Evolutionary conservation across 1,140 invertebrate genomes (phyloP), one percentile per base, ranked within the genome.

Genomic region (Drosophila lini): DNA sequence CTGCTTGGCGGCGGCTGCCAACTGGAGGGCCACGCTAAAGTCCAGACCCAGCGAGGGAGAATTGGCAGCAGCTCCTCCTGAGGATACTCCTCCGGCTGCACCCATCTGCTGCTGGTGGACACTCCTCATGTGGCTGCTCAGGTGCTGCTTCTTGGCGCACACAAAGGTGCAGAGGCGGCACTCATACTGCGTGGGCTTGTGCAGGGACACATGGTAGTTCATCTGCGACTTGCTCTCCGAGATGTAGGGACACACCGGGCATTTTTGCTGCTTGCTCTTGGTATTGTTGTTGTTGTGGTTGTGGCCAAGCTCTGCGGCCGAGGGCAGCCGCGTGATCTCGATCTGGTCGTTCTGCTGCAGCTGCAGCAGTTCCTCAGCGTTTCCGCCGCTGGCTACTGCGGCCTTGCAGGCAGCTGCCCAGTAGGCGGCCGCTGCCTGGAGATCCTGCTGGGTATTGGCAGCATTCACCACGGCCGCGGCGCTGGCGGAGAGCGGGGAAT

Each of bases 171-270:
- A 98, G 61, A 95, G 93, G 1, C 94, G 94, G 91, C 97, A 98
- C 91, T 96, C 96, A 92, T 96, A 97, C 56, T 95, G 94, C 10
- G 93, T 93, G 7, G 95, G 94, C 42, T 96, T 94, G 88, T 98
- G 97, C 84, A 97, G 96, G 90, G 97, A 96, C 77, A 96, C 96
- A 79, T 97, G 97, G 91, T 97, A 97, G 73, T 96, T 94, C 81
- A 95, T 97, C 89, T 97, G 96, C 44, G 96, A 96, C 91, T 97
- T 96, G 85, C 95, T 97, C 82, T 97, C 96, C 31, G 95, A 96
- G 65, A 96, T 95, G 90, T 96, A 97, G 0, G 96, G 96, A 91
- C 96, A 97, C 44, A 94, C 93, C 0, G 93, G 93, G 81, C 96
- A 97, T 80, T 94, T 94, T 89, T 96, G 96, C 62, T 95, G 93